Evolutionary conservation across 2,888 invertebrate species (phyloP).

Genomic region (Acrobasis suavella): DNA sequence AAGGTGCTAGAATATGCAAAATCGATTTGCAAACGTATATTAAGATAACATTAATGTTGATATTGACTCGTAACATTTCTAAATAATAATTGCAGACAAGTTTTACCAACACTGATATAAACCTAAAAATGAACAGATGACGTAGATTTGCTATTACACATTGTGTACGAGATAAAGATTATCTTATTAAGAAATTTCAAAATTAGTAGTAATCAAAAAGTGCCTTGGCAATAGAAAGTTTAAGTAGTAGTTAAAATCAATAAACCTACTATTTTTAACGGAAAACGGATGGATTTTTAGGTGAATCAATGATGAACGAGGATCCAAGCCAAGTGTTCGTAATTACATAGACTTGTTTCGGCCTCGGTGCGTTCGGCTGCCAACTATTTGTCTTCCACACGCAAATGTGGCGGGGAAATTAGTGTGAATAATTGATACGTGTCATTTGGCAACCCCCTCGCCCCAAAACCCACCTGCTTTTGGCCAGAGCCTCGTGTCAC

Average conservation of each 20-base stretch:
- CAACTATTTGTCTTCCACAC: conserved; percentile 79
- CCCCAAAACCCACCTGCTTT: conserved; percentile 39
- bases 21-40: background rate
- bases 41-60: background rate
- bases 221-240: background rate
- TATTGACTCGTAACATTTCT: background rate
- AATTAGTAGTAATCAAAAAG: too few species aligned
- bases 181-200: too few species aligned
- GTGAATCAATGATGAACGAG: conserved; percentile 49
- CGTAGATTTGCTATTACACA: too few species aligned
- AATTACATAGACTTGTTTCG: conserved; percentile 72
- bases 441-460: conserved; percentile 80
- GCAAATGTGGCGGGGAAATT: conserved; percentile 78
- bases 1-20: background rate
- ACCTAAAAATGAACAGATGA: too few species aligned
- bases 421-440: conserved; percentile 80
- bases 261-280: conserved; percentile 3
- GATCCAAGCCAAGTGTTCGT: conserved; percentile 50
- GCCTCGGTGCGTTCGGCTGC: conserved; percentile 59
- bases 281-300: conserved; percentile 20
- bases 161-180: too few species aligned
- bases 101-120: too few species aligned
- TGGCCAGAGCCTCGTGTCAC: conserved; percentile 47
- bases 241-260: background rate
- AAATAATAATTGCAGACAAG: too few species aligned